Evolutionary conservation across 2,113 vertebrate genomes (phyloP), one percentile per base, ranked within the genome.

Genomic region (Misgurnus anguillicaudatus): DNA sequence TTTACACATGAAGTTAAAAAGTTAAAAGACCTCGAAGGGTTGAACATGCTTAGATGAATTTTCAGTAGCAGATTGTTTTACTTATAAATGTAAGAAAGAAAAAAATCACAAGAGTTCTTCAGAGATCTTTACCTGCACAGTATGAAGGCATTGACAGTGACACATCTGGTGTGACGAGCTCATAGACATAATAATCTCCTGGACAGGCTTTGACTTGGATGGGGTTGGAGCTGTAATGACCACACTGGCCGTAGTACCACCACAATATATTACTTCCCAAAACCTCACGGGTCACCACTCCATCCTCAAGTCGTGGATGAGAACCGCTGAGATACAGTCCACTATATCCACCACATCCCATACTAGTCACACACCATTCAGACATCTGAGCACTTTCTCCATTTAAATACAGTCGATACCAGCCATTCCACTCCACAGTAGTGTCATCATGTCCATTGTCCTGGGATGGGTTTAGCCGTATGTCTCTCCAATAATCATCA

Each of bases 261-360:
- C 42, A 45, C 42, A 5, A 45, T 0, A 9, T 11, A 41, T 31
- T 0, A 9, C 0, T 9, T 5, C 77, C 77, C 11, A 19, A 0
- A 2, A 78, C 45, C 10, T 61, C 66, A 47, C 51, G 13, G 19
- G 76, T 69, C 76, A 61, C 65, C 5, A 38, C 66, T 57, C 53
- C 76, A 60, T 78, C 76, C 53, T 69, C 48, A 55, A 69, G n/a
- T 36, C 24, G 48, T 45, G 76, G 76, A 69, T 78, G 76, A 36
- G 76, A 78, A 16, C 53, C 41, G 3, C 3, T 67, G 6, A 78
- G 76, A 47, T 19, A 9, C 16, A 78, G 57, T 60, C 41, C 55
- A 24, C 55, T 70, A 0, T 62, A 0, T 4, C 77, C 77, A 41
- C 77, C 77, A 70, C 65, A 78, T 21, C 21, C 0, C 8, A 4